Percentiles rank a stretch among this genome's conserved stretches.
Conservation (phyloP, 2,113 vertebrate species). For the Poicephalus meyeri region DNA sequence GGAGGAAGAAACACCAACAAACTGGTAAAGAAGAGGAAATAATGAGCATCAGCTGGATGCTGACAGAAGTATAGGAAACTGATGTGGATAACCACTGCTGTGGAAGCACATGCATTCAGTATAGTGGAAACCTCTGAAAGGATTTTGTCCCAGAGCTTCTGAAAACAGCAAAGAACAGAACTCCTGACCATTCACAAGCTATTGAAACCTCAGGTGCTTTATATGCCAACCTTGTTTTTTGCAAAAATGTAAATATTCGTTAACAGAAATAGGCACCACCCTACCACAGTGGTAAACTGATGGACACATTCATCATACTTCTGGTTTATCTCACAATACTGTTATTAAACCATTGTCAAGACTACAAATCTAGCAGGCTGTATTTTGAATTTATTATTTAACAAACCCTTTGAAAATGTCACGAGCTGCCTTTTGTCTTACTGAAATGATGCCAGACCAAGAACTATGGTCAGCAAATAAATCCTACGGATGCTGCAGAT, state of each 20-base stretch:
- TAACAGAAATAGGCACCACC: neutral
- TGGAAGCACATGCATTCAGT: neutral
- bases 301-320: neutral
- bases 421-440: neutral
- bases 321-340: neutral
- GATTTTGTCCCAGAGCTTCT: neutral
- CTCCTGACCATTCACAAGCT: neutral
- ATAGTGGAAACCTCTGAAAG: neutral
- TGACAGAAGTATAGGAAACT: neutral
- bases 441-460: neutral
- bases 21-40: neutral
- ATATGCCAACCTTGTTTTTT: neutral
- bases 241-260: neutral
- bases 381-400: neutral
- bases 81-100: neutral
- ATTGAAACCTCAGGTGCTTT: neutral
- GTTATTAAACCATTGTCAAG: neutral
- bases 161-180: neutral
- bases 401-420: neutral
- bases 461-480: constrained; percentile 10
- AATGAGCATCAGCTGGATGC: neutral
- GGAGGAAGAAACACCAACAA: neutral
- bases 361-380: neutral
- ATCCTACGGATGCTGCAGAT: neutral
- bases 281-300: neutral